Evolutionary conservation across 2,797 vertebrate species (phyloP).

Genomic region (Alauda arvensis): DNA sequence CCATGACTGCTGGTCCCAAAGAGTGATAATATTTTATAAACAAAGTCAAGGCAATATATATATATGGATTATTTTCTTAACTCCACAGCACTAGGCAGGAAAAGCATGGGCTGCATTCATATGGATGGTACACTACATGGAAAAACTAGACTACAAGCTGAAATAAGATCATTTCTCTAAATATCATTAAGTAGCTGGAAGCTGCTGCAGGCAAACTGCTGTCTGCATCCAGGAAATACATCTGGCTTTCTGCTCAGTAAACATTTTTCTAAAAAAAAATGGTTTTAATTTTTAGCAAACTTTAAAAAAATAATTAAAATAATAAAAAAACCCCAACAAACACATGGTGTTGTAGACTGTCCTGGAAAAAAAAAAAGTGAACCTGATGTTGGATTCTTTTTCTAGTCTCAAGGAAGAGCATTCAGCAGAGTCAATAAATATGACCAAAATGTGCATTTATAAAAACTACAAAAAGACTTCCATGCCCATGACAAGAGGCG

Average conservation of each 20-base stretch:
- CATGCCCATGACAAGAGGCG: constrained; percentile 68
- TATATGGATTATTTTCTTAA: neutral
- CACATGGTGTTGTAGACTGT: neutral
- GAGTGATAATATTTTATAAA: neutral
- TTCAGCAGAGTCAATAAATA: constrained; percentile 30
- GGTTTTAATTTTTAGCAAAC: neutral
- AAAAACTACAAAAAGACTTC: constrained; percentile 53
- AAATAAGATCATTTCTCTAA: constrained; percentile 10
- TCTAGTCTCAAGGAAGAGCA: constrained; percentile 16
- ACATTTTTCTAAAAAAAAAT: neutral
- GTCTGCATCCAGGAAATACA: neutral
- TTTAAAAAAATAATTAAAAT: neutral
- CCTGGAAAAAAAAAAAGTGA: neutral
- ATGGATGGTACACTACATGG: neutral
- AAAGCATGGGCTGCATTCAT: neutral
- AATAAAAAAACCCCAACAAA: neutral
- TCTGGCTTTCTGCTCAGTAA: neutral
- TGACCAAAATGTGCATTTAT: constrained; percentile 46
- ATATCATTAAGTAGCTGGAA: neutral
- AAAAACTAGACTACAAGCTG: neutral
- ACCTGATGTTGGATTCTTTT: neutral
- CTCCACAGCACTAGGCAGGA: neutral
- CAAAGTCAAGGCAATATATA: neutral
- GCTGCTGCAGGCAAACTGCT: neutral
- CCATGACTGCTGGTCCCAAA: neutral